Percentiles rank a stretch among this genome's conserved stretches.
Evolutionary conservation across 2,797 vertebrate genomes (phyloP).

Genomic region (Coreius guichenoti): DNA sequence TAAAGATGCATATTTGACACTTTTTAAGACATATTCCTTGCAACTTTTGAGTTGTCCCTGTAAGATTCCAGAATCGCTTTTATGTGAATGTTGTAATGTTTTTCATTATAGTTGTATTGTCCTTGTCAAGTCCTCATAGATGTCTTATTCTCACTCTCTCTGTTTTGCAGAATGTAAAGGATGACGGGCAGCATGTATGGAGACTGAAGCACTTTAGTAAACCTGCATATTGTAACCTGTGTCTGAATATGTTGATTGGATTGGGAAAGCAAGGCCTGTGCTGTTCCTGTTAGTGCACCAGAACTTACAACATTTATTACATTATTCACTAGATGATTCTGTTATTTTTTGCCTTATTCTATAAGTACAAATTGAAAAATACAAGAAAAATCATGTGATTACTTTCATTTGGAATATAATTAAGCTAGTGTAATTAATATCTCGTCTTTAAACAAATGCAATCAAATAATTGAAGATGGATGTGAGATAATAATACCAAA

Average conservation of each 20-base stretch:
- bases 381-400: not conserved
- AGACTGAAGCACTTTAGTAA: conserved; percentile 93
- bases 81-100: not conserved
- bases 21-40: not conserved
- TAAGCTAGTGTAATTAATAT: not conserved
- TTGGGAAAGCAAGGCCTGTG: conserved; percentile 83
- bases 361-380: not conserved
- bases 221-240: conserved; percentile 82
- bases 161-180: conserved; percentile 89
- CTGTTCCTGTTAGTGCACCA: conserved; percentile 90
- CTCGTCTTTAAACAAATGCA: not conserved
- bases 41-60: not conserved
- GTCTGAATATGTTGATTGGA: conserved; percentile 35
- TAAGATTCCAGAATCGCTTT: not conserved
- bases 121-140: conserved; percentile 4
- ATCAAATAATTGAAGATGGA: not conserved
- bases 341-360: not conserved
- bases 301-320: not conserved
- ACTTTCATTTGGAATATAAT: not conserved
- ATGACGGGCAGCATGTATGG: conserved; percentile 96
- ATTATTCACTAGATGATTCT: not conserved
- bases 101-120: not conserved
- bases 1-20: conserved; percentile 7
- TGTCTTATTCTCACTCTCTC: not conserved
- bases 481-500: not conserved